Base-by-base conservation (phyloP, 2,113 vertebrate species). In the Aramus guarauna region DNA sequence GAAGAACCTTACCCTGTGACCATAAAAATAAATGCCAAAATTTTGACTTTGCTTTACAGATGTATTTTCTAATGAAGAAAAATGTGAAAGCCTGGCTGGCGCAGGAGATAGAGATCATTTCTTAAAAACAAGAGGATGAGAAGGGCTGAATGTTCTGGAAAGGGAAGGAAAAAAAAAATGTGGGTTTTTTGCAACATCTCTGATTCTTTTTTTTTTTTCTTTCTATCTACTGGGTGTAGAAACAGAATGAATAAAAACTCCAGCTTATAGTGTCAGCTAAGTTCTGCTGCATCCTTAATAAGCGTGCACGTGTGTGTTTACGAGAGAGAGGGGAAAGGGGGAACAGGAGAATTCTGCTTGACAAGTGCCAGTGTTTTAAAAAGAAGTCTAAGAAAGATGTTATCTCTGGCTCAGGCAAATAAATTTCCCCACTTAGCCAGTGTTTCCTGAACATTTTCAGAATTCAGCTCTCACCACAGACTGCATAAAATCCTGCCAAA, bases 1-100 rank as follows among this genome's bases (percentile, higher is more conserved):
- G 90, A 96, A 90, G 90, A 97, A 90, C 92, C 90, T 96, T 94
- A 92, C 82, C 76, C 82, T n/a, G 92, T 94, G 81, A 96, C 96
- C 88, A 75, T 91, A 96, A 97, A 97, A 96, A 92, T 94, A 96
- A 96, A 95, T 95, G 95, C 95, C 93, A 91, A 96, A 97, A 96
- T 95, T 96, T 87, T 92, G 90, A 88, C 93, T 95, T 84, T 94
- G 93, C 91, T 96, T 95, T 97, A 96, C 96, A 97, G 97, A 97
- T 96, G 96, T 55, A 94, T 92, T 97, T 97, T 94, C 95, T 98
- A 97, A 98, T 98, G 96, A 97, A 97, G 95, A 97, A 97, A 98
- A 97, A 98, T 95, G 88, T 79, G 92, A 94, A 96, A 88, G 77
- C 67, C 29, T 89, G 52, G 19, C 77, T 91, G 83, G 90, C 95